Evolutionary conservation across 2,113 vertebrate species (phyloP), one percentile per base, ranked within the genome.

Genomic region (Anser brachyrhynchus): DNA sequence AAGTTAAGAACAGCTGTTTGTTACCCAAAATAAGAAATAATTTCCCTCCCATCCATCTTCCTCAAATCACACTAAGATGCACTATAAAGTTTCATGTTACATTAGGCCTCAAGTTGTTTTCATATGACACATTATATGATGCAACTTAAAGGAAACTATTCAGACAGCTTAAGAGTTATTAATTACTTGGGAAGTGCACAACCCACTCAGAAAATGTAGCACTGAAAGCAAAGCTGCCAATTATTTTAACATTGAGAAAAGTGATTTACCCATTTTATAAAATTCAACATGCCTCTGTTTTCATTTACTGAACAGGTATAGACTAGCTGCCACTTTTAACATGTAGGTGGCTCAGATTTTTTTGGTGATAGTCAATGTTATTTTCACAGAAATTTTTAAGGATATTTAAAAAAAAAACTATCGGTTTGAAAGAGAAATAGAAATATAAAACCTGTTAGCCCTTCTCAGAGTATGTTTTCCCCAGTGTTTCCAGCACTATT

Each of bases 121-220:
- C 95, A 76, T 95, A 93, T 33, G 92, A 97, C 93, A 96, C 84
- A 93, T 96, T 95, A 96, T 95, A 97, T 93, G 96, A 96, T 96
- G 96, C 96, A 96, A 95, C 84, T 96, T 65, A 87, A 93, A 90
- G 96, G 96, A 97, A 97, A 97, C 88, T 97, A 97, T 97, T 95
- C 93, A 93, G 92, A 90, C 90, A 89, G 95, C 95, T 95, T 97
- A 96, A 95, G 95, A 94, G 86, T 96, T 96, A 96, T 97, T 96
- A 97, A 96, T 96, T 93, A 96, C 93, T 91, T 90, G 25, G 58
- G 55, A 73, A 84, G 62, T 87, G 62, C 73, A 93, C 84, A 92
- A 87, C 58, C 66, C 66, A 89, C 86, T 91, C 93, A 82, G 37
- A 93, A 88, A 93, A 91, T 46, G 58, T 31, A 69, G 54, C 11